Conservation (phyloP, 2,113 vertebrate species). For the Maccullochella peelii region DNA sequence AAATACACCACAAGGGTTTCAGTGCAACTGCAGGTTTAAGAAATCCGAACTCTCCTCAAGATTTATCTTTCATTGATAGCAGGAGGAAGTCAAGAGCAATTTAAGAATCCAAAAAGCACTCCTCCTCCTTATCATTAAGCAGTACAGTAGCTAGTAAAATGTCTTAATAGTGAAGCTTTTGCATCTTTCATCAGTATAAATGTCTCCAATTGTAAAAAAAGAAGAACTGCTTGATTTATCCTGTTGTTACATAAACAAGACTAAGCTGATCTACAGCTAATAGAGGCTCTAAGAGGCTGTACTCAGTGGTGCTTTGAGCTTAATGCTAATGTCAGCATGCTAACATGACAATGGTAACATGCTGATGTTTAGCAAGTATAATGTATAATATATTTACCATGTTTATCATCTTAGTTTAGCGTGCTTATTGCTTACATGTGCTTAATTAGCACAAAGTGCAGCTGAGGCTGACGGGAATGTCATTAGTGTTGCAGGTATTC, state of each 20-base stretch:
- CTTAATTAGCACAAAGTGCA: background rate
- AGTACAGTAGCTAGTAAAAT: background rate
- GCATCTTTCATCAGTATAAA: background rate
- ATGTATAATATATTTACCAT: background rate
- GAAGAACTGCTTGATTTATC: background rate
- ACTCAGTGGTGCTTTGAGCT: background rate
- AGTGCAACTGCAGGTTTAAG: conserved; percentile 12
- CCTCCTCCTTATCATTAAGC: background rate
- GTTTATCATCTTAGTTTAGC: background rate
- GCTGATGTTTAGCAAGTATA: background rate
- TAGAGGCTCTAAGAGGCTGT: background rate
- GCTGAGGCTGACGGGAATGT: background rate
- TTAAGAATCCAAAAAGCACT: background rate
- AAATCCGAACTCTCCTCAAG: conserved; percentile 9
- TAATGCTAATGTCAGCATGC: background rate
- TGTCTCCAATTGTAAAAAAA: background rate
- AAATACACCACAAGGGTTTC: background rate
- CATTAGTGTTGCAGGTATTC: background rate
- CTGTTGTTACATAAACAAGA: background rate
- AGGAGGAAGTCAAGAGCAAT: background rate
- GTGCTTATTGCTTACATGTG: background rate
- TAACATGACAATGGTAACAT: background rate
- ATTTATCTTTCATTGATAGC: conserved; percentile 25
- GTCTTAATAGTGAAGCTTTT: background rate
- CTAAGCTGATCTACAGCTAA: background rate